Conservation (phyloP, 1,140 invertebrate species). For the Lucilia sericata region DNA sequence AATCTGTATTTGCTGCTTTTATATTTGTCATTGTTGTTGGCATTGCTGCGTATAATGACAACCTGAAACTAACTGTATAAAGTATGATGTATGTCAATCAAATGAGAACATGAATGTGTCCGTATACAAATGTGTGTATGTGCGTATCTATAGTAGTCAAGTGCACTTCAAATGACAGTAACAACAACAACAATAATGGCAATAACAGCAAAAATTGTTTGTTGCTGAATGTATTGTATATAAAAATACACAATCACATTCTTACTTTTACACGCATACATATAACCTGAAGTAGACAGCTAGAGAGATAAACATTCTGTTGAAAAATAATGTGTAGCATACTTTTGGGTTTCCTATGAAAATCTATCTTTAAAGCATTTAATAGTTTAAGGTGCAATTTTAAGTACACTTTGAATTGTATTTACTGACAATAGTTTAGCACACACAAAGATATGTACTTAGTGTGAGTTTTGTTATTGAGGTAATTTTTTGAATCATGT, state of each 20-base stretch:
- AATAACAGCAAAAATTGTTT: neutral
- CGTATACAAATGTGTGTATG: neutral
- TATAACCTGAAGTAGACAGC: too few relatives aligned
- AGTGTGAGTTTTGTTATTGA: too few relatives aligned
- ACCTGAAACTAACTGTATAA: neutral
- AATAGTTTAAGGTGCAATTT: neutral
- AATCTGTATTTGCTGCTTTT: neutral
- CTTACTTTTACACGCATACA: too few relatives aligned
- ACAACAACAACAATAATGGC: neutral
- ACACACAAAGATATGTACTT: too few relatives aligned
- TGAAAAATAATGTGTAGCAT: too few relatives aligned
- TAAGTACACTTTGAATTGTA: neutral
- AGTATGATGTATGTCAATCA: slow-evolving; percentile 15
- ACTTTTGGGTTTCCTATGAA: too few relatives aligned
- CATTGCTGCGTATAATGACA: neutral
- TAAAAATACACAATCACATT: neutral
- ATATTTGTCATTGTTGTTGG: too few relatives aligned
- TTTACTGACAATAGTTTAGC: too few relatives aligned
- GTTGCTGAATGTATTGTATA: neutral
- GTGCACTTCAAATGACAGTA: slow-evolving; percentile 5
- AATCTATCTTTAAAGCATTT: too few relatives aligned
- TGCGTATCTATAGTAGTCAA: neutral
- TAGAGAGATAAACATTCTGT: too few relatives aligned
- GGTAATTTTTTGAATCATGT: too few relatives aligned
- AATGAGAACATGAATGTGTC: neutral